These are phyloP conservation scores for Protobothrops flavoviridis DNA, from an alignment of 2,113 vertebrate species.

Conservation along the genomic window DNA sequence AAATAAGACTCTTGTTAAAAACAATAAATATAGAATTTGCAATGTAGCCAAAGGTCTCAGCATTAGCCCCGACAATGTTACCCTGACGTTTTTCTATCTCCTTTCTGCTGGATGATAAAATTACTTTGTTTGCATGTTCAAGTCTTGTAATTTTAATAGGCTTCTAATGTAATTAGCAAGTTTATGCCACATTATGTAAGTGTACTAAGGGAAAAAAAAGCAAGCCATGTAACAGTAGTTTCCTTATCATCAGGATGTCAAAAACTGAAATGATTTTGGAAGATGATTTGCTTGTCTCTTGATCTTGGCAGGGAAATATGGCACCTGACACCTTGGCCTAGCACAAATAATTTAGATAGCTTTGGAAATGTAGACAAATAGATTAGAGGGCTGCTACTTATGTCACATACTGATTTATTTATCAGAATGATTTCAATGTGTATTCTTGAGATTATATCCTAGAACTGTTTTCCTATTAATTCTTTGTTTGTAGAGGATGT, in stretches of 20 bases:
- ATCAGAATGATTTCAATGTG: not conserved
- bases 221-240: not conserved
- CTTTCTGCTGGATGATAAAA: not conserved
- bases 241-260: not conserved
- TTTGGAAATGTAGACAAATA: not conserved
- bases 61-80: not conserved
- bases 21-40: not conserved
- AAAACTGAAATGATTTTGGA: not conserved
- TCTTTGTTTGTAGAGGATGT: not conserved
- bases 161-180: conserved; percentile 3
- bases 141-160: conserved; percentile 3
- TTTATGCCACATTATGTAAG: not conserved
- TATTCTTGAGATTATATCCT: not conserved
- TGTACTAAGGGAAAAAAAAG: not conserved
- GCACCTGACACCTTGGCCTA: not conserved
- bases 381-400: not conserved
- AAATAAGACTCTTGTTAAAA: not conserved
- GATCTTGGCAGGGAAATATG: not conserved
- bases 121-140: conserved; percentile 5
- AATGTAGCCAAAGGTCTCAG: not conserved
- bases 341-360: not conserved
- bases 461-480: not conserved
- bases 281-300: not conserved
- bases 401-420: not conserved
- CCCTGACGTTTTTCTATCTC: not conserved